A percentile compares a stretch with the other conserved stretches of the same genome.
Evolutionary conservation across 2,797 vertebrate species (phyloP).

Genomic region (Brachyrhaphis roseni): DNA sequence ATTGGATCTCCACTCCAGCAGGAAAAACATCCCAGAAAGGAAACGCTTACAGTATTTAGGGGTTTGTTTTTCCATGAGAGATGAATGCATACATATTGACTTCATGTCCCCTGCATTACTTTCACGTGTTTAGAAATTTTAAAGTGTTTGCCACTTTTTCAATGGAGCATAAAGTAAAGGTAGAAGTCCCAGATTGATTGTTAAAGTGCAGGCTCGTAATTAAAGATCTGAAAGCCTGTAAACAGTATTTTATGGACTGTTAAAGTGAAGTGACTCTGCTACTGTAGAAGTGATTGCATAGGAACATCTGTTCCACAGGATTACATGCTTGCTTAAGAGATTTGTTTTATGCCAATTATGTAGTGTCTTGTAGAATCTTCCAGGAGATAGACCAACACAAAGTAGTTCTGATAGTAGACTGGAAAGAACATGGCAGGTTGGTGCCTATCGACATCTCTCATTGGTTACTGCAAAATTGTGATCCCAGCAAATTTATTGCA

Average conservation of each 20-base stretch:
- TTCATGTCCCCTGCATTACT: neutral
- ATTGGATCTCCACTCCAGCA: slow-evolving; percentile 16
- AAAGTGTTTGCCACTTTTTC: neutral
- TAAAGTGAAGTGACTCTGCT: neutral
- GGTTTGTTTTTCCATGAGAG: neutral
- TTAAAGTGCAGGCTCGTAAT: neutral
- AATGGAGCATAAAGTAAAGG: neutral
- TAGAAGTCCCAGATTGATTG: slow-evolving; percentile 1
- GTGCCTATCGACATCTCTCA: neutral
- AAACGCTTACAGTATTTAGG: neutral
- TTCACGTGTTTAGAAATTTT: neutral
- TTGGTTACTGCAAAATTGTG: neutral
- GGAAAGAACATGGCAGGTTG: neutral
- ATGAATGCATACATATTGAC: neutral
- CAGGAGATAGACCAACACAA: neutral
- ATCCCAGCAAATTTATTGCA: no score
- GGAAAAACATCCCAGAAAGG: slow-evolving; percentile 13
- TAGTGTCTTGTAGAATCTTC: neutral
- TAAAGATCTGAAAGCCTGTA: neutral
- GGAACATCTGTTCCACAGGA: neutral
- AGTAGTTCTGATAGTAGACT: neutral
- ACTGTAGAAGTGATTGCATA: neutral
- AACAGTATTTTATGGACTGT: neutral
- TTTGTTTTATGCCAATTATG: neutral
- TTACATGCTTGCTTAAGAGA: neutral